Evolutionary conservation across 1,140 invertebrate genomes (phyloP).

Genomic region (Ceratoteleas bidentatus): DNA sequence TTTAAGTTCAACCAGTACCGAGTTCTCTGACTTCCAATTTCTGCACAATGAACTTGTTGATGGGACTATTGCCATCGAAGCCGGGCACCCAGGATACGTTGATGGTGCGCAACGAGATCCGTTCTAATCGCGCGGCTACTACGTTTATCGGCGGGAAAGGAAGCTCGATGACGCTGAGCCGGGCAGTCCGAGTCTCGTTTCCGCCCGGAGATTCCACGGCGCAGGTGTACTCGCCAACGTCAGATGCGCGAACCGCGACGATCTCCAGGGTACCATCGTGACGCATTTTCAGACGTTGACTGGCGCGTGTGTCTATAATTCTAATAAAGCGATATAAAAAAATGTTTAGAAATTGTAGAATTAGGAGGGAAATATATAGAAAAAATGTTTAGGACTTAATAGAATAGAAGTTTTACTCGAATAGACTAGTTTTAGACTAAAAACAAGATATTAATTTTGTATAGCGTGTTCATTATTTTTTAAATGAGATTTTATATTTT

Average conservation of each 20-base stretch:
- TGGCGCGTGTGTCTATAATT: too few relatives aligned
- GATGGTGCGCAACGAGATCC: conserved; percentile 84
- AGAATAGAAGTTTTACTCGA: too few relatives aligned
- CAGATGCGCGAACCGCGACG: conserved; percentile 89
- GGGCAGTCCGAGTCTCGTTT: conserved; percentile 93
- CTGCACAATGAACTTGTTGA: conserved; percentile 96
- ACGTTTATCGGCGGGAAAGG: conserved; percentile 95
- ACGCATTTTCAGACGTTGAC: too few relatives aligned
- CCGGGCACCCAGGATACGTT: conserved; percentile 97
- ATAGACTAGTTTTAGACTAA: too few relatives aligned
- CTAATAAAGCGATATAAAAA: too few relatives aligned
- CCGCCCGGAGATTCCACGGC: conserved; percentile 93
- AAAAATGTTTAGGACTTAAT: too few relatives aligned
- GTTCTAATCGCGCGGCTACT: conserved; percentile 85
- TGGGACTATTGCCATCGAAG: conserved; percentile 98
- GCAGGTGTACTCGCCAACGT: conserved; percentile 92
- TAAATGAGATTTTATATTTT: too few relatives aligned
- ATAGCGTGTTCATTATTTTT: too few relatives aligned
- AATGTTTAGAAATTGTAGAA: too few relatives aligned
- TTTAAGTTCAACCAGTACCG: conserved; percentile 74
- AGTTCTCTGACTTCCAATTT: conserved; percentile 92
- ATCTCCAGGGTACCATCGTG: conserved; percentile 90
- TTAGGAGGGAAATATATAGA: too few relatives aligned
- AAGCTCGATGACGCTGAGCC: conserved; percentile 94
- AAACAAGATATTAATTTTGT: too few relatives aligned